Evolutionary conservation across 2,113 vertebrate genomes (phyloP).

Genomic region (Triplophysa tibetana): DNA sequence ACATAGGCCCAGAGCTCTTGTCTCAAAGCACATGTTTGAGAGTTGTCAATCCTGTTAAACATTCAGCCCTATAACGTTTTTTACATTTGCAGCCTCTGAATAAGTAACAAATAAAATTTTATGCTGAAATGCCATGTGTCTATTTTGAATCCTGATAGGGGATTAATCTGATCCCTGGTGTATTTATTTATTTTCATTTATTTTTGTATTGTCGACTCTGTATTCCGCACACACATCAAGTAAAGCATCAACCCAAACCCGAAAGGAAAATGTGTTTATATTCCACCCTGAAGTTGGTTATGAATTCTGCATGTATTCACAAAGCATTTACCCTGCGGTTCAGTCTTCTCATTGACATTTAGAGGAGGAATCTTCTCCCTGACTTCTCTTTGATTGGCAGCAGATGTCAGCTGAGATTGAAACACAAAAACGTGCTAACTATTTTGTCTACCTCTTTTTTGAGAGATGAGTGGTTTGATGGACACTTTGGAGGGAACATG

Average conservation of each 20-base stretch:
- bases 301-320: constrained; percentile 2
- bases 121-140: neutral
- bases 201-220: neutral
- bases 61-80: constrained; percentile 14
- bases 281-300: neutral
- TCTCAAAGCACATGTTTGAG: neutral
- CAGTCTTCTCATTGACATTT: constrained; percentile 35
- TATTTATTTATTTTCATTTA: neutral
- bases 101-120: constrained; percentile 16
- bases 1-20: neutral
- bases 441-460: constrained; percentile 10
- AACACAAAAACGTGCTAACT: constrained; percentile 26
- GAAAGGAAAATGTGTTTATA: neutral
- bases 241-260: neutral
- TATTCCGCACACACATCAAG: neutral
- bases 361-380: constrained; percentile 6
- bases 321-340: constrained; percentile 33
- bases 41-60: constrained; percentile 15
- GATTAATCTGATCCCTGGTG: constrained; percentile 1
- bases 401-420: constrained; percentile 9
- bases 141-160: constrained; percentile 13
- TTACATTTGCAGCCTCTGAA: constrained; percentile 1
- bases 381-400: constrained; percentile 31
- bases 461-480: constrained; percentile 32
- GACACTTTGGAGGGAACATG: constrained; percentile 25